These are phyloP conservation scores for Montifringilla adamsi DNA, from an alignment of 2,113 vertebrate genomes.

Conservation along the genomic window DNA sequence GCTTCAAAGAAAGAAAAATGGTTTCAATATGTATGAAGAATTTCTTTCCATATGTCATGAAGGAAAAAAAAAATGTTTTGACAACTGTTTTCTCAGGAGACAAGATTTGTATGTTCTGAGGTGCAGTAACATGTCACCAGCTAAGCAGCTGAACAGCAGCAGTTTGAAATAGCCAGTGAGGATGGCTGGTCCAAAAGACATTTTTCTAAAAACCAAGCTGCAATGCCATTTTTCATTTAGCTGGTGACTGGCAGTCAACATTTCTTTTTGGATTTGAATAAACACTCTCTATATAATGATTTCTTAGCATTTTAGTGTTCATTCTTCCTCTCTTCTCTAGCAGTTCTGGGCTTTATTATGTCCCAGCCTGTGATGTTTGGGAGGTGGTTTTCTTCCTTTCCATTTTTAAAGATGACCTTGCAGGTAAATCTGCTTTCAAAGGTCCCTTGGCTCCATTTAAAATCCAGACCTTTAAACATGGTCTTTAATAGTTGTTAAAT, in stretches of 20 bases:
- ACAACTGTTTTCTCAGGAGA: not conserved
- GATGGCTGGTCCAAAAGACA: not conserved
- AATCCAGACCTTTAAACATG: conserved; percentile 33
- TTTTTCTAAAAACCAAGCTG: not conserved
- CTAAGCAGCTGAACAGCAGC: not conserved
- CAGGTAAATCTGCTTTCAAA: not conserved
- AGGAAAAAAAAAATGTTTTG: not conserved
- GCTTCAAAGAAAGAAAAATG: not conserved
- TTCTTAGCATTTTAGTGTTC: not conserved
- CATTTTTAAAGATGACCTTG: conserved; percentile 37
- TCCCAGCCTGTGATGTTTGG: not conserved
- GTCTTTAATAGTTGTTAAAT: conserved; percentile 29
- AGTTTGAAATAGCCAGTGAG: not conserved
- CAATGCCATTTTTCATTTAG: not conserved
- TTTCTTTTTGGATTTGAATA: not conserved
- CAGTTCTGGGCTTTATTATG: not conserved
- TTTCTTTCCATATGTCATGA: not conserved
- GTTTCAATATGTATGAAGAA: not conserved
- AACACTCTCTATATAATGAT: not conserved
- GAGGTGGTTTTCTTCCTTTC: not conserved
- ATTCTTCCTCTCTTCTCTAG: not conserved
- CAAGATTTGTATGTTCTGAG: not conserved
- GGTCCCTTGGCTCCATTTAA: conserved; percentile 28
- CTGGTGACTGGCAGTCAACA: not conserved
- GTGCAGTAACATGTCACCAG: not conserved